Conservation (phyloP, 2,113 vertebrate species). For the Trachemys scripta region DNA sequence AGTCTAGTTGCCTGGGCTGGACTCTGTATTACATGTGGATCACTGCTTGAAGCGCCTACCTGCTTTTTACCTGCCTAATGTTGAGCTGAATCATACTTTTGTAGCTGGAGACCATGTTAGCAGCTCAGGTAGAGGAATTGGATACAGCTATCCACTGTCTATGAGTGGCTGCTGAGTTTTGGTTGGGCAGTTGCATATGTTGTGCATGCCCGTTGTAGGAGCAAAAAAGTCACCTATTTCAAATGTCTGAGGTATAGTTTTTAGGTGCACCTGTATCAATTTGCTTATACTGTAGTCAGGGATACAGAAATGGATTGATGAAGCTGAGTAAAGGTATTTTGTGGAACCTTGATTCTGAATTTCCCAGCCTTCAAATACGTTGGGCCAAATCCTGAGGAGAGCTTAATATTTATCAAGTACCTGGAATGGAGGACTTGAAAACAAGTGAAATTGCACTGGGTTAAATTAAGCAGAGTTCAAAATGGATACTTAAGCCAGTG, state of each 20-base stretch:
- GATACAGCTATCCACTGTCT: background rate
- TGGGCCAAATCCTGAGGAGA: background rate
- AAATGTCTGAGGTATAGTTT: background rate
- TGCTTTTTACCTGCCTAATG: background rate
- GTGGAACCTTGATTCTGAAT: background rate
- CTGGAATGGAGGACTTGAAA: background rate
- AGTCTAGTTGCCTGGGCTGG: background rate
- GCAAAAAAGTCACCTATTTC: too few relatives aligned
- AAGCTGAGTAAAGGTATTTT: background rate
- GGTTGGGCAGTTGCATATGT: background rate
- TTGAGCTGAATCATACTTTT: background rate
- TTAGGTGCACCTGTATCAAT: background rate
- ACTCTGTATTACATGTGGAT: background rate
- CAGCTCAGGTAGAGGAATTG: background rate
- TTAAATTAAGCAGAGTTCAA: background rate
- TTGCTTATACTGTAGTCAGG: background rate
- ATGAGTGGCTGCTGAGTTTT: background rate
- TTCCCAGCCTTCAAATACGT: background rate
- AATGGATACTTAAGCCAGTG: background rate
- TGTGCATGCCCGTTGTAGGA: background rate
- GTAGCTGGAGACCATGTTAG: background rate
- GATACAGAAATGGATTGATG: background rate
- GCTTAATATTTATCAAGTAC: background rate
- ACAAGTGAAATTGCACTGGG: background rate
- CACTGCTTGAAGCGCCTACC: too few relatives aligned